Base-by-base conservation (phyloP, 2,797 vertebrate species). In the Graptemys geographica region DNA sequence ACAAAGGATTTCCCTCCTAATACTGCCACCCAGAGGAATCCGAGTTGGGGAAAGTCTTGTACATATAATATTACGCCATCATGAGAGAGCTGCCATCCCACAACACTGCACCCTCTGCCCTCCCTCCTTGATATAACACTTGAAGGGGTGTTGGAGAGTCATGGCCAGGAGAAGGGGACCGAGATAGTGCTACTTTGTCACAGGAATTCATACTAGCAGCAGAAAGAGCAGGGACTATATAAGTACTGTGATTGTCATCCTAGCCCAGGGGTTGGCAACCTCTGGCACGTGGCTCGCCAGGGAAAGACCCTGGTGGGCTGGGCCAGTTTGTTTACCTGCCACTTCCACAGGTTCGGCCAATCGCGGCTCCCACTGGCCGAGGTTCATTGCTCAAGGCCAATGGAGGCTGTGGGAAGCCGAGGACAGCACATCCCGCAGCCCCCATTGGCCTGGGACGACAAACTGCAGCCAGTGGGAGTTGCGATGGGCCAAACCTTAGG, bases 41-140 rank as follows among this genome's bases (percentile, higher is more conserved):
- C 5, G 12, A 62, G 5, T 0, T 0, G 41, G 21, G 37, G 69
- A 72, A 56, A 72, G 37, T 72, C 69, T 41, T 72, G 21, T 72
- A 23, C 10, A 11, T 74, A 23, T 41, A 41, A 23, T 41, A 23
- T 74, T 41, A 74, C 21, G 3, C 31, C 25, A 13, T 52, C 28
- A 44, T 92, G 31, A 51, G 78, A 11, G 19, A 78, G 28, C 10
- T 41, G 0, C 44, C 49, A 6, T 19, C 7, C 84, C 15, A 7
- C 49, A n/a, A 2, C 49, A n/a, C 10, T 37, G 15, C 59, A 5
- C 9, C 11, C 80, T 44, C 37, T 74, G 33, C 33, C 37, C 9
- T 74, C 33, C 31, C 31, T 33, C 7, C 8, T 18, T 41, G 23
- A 74, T 74, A 44, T 27, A 74, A 44, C 69, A 74, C 33, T 25